These are phyloP conservation scores for Ascidia mentula DNA, from an alignment of 23 tunicate genomes.

Conservation along the genomic window DNA sequence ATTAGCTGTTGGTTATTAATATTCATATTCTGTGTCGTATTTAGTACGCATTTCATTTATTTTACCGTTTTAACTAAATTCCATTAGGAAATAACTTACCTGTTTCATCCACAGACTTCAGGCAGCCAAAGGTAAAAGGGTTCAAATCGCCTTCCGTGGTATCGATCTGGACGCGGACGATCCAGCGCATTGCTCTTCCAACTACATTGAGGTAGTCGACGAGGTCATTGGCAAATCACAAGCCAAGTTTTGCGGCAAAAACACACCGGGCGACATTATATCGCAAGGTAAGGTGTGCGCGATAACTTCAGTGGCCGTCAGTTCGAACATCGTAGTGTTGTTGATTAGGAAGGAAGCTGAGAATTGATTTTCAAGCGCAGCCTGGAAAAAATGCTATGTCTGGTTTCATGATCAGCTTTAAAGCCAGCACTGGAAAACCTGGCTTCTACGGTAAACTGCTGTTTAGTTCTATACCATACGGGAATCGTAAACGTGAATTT, in stretches of 20 bases:
- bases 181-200: conserved; percentile 55
- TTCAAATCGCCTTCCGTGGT: conserved; percentile 63
- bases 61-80: too few species aligned
- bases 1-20: too few species aligned
- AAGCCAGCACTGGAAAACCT: conserved; percentile 36
- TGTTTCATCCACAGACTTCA: conserved; percentile 2
- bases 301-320: not conserved
- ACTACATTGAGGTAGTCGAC: conserved; percentile 73
- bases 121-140: conserved; percentile 25
- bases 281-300: conserved; percentile 40
- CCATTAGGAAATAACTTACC: too few species aligned
- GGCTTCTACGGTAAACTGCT: conserved; percentile 75
- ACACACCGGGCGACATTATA: conserved; percentile 56
- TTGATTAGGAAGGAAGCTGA: conserved; percentile 34
- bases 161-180: conserved; percentile 58
- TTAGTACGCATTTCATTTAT: too few species aligned
- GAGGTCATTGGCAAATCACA: conserved; percentile 49
- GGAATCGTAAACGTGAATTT: too few species aligned
- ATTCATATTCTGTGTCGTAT: too few species aligned
- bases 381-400: conserved; percentile 33
- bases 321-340: not conserved
- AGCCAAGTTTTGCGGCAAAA: conserved; percentile 64
- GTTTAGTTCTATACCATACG: too few species aligned
- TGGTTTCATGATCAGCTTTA: conserved; percentile 58
- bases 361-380: conserved; percentile 84